Base-by-base conservation (phyloP, 2,888 invertebrate species). In the Catocala fraxini region DNA sequence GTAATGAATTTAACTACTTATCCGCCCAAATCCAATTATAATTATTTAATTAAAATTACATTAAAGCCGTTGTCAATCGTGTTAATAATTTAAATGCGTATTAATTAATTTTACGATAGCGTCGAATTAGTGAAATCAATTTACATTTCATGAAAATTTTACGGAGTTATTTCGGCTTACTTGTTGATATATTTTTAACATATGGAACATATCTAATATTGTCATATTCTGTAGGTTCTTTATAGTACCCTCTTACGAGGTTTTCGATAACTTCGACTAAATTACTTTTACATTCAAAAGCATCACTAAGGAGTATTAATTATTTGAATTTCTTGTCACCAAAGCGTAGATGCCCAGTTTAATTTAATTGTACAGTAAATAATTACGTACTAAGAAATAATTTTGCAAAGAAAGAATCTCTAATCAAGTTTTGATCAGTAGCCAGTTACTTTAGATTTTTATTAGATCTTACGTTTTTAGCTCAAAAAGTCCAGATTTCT, bases 31-130 rank as follows among this genome's bases (percentile, higher is more conserved):
- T 71, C 62, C 58, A 65, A 76, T 77, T 73, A 73, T 60, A 51
- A 71, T 64, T 51, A 73, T 70, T 64, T 60, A 69, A 73, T 81
- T 71, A 71, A 62, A 65, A 67, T 64, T 67, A 66, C 52, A 49
- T 79, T 70, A 60, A 53, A 41, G 49, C 57, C 51, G 58, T 62
- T 61, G 61, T 62, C 63, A 63, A 63, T 70, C 59, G 63, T 63
- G 70, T 73, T 57, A 55, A 51, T 75, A 46, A 51, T 75, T 25
- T 43, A 56, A 56, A 55, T 56, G 48, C 62, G 13, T 63, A 63
- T 73, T 55, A 70, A 68, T 57, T 49, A 39, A 57, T 49, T 51
- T 12, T n/a, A 11, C 43, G 11, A 15, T 45, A 15, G 39, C 15
- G 51, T 59, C 45, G 34, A 11, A 49, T 57, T 51, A 56, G n/a